phyloP scores from a whole-genome alignment of 2,888 invertebrate species.

The Cyrtodaria siliqua region DNA sequence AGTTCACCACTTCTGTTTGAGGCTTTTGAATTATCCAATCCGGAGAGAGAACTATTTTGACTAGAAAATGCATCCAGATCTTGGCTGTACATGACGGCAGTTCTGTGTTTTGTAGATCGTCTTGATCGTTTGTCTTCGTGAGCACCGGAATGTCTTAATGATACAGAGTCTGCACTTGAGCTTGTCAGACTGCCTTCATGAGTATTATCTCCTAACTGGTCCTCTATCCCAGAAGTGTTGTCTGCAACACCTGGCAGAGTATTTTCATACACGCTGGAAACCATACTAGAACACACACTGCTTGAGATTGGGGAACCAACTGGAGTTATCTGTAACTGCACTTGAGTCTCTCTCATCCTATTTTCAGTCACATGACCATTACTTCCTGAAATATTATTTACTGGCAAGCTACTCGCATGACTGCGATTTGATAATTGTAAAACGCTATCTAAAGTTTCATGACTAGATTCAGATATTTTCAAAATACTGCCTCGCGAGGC shows the following conservation, averaged over 20 bases:
- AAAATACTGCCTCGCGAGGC: constrained; percentile 91
- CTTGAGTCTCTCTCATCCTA: constrained; percentile 6
- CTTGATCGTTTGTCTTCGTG: neutral
- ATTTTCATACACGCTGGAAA: constrained; percentile 81
- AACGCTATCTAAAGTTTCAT: constrained; percentile 25
- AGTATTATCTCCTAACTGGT: neutral
- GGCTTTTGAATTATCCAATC: neutral
- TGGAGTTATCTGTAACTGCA: constrained; percentile 66
- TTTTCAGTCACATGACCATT: constrained; percentile 3
- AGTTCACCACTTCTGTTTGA: neutral
- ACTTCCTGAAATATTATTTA: neutral
- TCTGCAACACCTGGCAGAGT: constrained; percentile 59
- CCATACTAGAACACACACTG: constrained; percentile 81
- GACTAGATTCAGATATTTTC: constrained; percentile 61
- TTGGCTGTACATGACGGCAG: constrained; percentile 9
- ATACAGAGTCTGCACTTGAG: constrained; percentile 33
- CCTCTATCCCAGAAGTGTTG: constrained; percentile 1
- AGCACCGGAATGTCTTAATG: constrained; percentile 4
- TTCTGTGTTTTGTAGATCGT: constrained; percentile 27
- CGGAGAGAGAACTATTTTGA: neutral
- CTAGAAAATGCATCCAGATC: neutral
- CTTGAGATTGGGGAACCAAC: constrained; percentile 77
- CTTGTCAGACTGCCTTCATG: constrained; percentile 11
- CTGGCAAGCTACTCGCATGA: neutral
- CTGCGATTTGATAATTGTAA: neutral